Evolutionary conservation across 2,888 invertebrate species (phyloP), one percentile per base, ranked within the genome.

Genomic region (Lottia gigantea): DNA sequence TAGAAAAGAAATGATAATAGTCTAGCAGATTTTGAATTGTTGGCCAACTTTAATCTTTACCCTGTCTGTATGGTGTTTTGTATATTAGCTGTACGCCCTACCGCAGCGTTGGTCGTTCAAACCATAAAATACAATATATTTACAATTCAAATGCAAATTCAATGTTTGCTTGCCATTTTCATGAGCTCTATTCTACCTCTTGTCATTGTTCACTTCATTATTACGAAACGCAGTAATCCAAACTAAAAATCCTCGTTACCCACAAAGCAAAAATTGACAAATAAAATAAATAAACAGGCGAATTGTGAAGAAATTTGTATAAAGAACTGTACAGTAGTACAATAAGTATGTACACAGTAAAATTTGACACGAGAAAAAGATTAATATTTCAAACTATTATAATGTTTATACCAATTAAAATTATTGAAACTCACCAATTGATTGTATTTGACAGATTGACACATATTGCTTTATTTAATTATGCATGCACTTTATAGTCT

Each of bases 11-110:
- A 71, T 45, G 46, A 71, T 55, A 62, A 40, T 11, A 25, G 64
- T 62, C 62, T 62, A 65, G 26, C 62, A 68, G 66, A 64, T 68
- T 68, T 68, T 62, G 68, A 66, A 19, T 49, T 40, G 40, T 40
- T 40, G 40, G 55, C 14, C 23, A 23, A 14, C 19, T 55, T 7
- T 55, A 23, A 55, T 55, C 55, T 23, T 55, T 55, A 23, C 55
- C 19, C n/a, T 55, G n/a, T 55, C 55, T 55, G 55, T 23, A 55
- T 23, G 19, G 19, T 23, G 55, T 55, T 55, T 55, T 55, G 55
- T 55, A 55, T 55, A 23, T 55, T 55, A 55, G 19, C 19, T 8
- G 55, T 55, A 23, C 23, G 55, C 19, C 55, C 55, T 55, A 55
- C 55, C 55, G 55, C 55, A 55, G 55, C 23, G 55, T 55, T 55